Evolutionary conservation across 2,797 vertebrate species (phyloP).

Genomic region (Coluber constrictor): DNA sequence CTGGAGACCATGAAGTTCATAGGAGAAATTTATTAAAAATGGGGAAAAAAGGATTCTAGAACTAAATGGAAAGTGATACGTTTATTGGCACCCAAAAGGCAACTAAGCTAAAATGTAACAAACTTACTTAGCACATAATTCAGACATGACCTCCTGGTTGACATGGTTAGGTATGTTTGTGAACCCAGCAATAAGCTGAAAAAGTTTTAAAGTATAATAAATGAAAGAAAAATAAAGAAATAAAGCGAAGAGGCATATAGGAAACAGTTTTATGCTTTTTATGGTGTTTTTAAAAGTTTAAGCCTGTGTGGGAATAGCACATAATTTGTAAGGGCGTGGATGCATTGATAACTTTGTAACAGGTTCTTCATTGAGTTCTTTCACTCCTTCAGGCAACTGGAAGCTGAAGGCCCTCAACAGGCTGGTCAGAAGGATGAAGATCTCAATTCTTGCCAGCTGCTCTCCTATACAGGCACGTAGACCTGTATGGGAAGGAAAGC

Average conservation of each 20-base stretch:
- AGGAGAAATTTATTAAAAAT: too few species aligned
- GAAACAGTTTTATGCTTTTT: background rate
- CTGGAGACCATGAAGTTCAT: too few species aligned
- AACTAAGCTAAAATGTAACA: background rate
- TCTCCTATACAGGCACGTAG: background rate
- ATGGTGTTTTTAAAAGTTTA: too few species aligned
- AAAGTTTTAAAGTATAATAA: background rate
- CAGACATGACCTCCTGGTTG: background rate
- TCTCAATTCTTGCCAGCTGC: background rate
- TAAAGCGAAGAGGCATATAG: background rate
- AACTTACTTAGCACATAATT: background rate
- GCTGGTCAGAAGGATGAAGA: background rate
- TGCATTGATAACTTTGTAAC: fast-evolving
- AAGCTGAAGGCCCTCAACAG: background rate
- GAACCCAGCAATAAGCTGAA: background rate
- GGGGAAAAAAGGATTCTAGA: background rate
- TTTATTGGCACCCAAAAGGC: background rate
- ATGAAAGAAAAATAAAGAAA: background rate
- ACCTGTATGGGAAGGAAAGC: background rate
- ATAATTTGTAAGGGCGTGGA: too few species aligned
- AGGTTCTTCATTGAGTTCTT: background rate
- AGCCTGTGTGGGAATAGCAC: too few species aligned
- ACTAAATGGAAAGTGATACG: background rate
- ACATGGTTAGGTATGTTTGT: background rate
- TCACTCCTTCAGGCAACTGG: background rate